Conservation (phyloP, 2,888 invertebrate genomes). For the Lasioglossum villosulum region DNA sequence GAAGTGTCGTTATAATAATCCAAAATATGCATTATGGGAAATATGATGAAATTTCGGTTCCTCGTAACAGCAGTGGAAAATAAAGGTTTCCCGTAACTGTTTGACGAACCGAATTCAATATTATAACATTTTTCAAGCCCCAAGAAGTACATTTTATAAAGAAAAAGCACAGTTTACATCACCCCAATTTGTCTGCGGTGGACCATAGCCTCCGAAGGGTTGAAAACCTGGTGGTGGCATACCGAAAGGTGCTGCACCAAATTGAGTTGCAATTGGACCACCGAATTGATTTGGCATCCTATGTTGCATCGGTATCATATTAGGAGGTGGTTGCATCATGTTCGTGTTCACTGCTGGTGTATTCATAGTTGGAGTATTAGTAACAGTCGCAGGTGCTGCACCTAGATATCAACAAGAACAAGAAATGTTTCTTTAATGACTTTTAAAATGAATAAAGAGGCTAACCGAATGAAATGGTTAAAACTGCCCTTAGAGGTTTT, state of each 20-base stretch:
- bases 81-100: neutral
- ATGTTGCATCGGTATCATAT: slow-evolving; percentile 82
- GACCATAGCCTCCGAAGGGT: slow-evolving; percentile 83
- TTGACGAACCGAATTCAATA: neutral
- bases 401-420: slow-evolving; percentile 58
- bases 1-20: neutral
- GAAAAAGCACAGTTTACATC: slow-evolving; percentile 32
- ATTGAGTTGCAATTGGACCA: slow-evolving; percentile 85
- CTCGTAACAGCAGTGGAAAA: neutral
- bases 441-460: neutral
- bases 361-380: slow-evolving; percentile 75
- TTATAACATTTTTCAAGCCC: neutral
- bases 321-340: slow-evolving; percentile 84
- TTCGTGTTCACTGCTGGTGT: slow-evolving; percentile 77
- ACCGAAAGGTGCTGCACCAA: slow-evolving; percentile 87
- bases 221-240: slow-evolving; percentile 90
- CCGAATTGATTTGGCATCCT: slow-evolving; percentile 85
- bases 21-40: neutral
- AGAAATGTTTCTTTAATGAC: neutral
- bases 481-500: too few species aligned
- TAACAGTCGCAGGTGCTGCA: slow-evolving; percentile 74
- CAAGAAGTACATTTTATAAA: neutral
- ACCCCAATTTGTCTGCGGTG: slow-evolving; percentile 83
- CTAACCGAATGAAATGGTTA: too few species aligned
- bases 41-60: neutral